These are phyloP conservation scores for Caenorhabditis japonica DNA, from an alignment of 2,888 invertebrate genomes.

Conservation along the genomic window DNA sequence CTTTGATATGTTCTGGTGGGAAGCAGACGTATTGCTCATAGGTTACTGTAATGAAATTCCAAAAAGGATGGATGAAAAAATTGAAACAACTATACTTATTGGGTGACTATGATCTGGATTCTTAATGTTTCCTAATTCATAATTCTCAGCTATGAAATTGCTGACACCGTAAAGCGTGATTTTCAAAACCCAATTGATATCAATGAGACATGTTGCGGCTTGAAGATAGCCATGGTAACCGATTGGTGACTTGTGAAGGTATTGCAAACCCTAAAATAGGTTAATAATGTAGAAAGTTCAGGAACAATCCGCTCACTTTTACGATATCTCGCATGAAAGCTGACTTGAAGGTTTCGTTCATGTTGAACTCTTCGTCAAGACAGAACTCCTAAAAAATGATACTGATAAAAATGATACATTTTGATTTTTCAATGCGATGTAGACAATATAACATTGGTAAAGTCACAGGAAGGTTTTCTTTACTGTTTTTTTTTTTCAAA, in stretches of 20 bases:
- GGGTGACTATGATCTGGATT: slow-evolving; percentile 50
- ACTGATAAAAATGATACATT: not conserved
- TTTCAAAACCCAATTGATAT: slow-evolving; percentile 75
- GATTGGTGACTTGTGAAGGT: slow-evolving; percentile 71
- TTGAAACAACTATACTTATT: slow-evolving; percentile 19
- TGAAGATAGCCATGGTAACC: slow-evolving; percentile 71
- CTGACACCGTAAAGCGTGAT: slow-evolving; percentile 71
- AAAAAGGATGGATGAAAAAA: not conserved
- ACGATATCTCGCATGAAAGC: slow-evolving; percentile 74
- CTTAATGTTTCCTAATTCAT: slow-evolving; percentile 57
- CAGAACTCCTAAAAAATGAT: slow-evolving; percentile 66
- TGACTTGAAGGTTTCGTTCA: slow-evolving; percentile 75
- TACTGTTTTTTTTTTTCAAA: too few relatives aligned
- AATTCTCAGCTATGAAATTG: slow-evolving; percentile 62
- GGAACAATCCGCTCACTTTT: slow-evolving; percentile 36
- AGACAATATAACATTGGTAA: too few relatives aligned
- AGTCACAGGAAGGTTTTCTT: too few relatives aligned
- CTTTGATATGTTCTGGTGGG: slow-evolving; percentile 69
- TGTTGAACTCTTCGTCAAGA: slow-evolving; percentile 68
- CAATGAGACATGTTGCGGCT: slow-evolving; percentile 71
- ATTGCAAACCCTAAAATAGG: slow-evolving; percentile 65
- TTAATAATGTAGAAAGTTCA: not conserved
- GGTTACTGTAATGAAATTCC: slow-evolving; percentile 19
- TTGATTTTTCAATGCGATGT: too few relatives aligned
- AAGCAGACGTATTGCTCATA: slow-evolving; percentile 61